phyloP scores from a whole-genome alignment of 2,888 invertebrate species.

The Bombyx huttoni region DNA sequence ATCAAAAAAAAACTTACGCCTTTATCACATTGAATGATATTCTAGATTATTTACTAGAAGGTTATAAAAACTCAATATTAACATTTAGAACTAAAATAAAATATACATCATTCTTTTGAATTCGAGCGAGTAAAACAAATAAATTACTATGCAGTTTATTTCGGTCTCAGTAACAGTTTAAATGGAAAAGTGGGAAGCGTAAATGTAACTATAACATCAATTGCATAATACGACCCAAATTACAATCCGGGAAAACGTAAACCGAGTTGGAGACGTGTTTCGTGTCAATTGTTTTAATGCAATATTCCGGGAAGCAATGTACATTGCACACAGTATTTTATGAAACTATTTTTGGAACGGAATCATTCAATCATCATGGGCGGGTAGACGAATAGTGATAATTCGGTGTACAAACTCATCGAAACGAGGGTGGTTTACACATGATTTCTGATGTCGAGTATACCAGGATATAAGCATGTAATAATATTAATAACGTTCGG shows the following conservation, averaged over 20 bases:
- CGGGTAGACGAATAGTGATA: too few species aligned
- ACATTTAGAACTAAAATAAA: too few species aligned
- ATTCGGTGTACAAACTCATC: too few species aligned
- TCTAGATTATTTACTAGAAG: too few species aligned
- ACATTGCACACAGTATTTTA: conserved; percentile 3
- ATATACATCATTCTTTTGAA: neutral
- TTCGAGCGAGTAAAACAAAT: neutral
- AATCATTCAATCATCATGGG: too few species aligned
- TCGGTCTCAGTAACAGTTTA: conserved; percentile 10
- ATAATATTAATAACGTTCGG: too few species aligned
- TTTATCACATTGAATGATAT: too few species aligned
- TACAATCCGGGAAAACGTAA: conserved; percentile 22
- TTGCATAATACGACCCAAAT: conserved; percentile 38
- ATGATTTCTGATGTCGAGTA: too few species aligned
- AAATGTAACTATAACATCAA: conserved; percentile 16
- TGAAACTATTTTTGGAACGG: neutral
- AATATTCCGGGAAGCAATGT: conserved; percentile 37
- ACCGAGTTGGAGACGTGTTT: conserved; percentile 41
- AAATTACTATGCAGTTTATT: neutral
- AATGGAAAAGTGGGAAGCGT: neutral
- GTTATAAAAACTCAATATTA: too few species aligned
- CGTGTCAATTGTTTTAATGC: conserved; percentile 34
- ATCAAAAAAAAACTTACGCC: too few species aligned
- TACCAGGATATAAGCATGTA: too few species aligned
- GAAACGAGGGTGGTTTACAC: too few species aligned